phyloP scores from a whole-genome alignment of 2,888 invertebrate genomes.

The Coenonympha glycerion region DNA sequence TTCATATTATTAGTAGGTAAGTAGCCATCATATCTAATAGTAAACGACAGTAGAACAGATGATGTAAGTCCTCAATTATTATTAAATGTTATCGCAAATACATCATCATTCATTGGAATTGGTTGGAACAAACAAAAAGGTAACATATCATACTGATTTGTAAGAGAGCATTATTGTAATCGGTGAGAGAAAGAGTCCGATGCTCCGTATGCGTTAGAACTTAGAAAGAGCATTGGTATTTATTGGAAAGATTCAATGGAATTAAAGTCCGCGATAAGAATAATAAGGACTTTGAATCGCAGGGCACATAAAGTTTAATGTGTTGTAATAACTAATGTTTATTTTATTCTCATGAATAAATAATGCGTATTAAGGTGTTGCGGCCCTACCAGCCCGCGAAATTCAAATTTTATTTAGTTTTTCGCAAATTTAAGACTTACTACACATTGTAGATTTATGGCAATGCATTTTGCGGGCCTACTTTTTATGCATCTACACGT shows the following conservation, averaged over 20 bases:
- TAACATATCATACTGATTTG: slow-evolving; percentile 26
- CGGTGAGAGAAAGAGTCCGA: slow-evolving; percentile 15
- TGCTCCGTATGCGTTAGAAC: slow-evolving; percentile 2
- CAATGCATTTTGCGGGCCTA: no score
- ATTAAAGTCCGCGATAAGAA: slow-evolving; percentile 1
- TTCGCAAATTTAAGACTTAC: no score
- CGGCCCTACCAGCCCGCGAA: no score
- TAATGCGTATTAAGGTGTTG: no score
- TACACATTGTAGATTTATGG: no score
- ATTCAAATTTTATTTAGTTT: no score
- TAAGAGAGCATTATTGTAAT: slow-evolving; percentile 22
- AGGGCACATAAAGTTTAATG: no score
- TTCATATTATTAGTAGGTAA: no score
- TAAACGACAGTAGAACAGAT: slow-evolving; percentile 18
- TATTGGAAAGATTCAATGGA: slow-evolving; percentile 12
- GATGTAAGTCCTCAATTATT: slow-evolving; percentile 21
- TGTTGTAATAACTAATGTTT: background rate
- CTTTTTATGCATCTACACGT: no score
- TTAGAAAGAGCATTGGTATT: slow-evolving; percentile 10
- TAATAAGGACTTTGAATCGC: background rate
- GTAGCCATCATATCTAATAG: background rate
- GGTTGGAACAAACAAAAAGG: slow-evolving; percentile 29
- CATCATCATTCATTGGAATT: slow-evolving; percentile 27
- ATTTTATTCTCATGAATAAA: no score
- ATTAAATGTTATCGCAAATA: slow-evolving; percentile 26